Base-by-base conservation (phyloP, 2,113 vertebrate species). In the Malurus alboscapulatus region DNA sequence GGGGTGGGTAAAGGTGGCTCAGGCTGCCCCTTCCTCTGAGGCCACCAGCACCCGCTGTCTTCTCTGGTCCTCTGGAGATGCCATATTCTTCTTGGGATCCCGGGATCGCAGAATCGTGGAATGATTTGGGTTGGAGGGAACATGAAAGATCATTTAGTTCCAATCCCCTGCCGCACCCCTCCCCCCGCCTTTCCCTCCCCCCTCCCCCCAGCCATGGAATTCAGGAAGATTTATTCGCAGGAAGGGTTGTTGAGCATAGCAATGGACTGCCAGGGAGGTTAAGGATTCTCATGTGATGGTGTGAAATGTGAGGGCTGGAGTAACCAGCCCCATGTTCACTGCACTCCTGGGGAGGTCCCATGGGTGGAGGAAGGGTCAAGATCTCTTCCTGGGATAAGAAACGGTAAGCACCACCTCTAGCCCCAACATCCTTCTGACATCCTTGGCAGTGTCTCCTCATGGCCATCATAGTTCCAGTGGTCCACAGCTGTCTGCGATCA, bases 401-500 rank as follows among this genome's bases (percentile, higher is more conserved):
- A 68, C 10, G 36, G 19, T 0, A 3, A 51, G 32, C 44, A n/a
- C 9, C 3, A 4, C 21, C 58, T 75, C n/a, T 5, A 51, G 24
- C 5, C 13, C 19, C 34, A 26, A 1, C 17, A 13, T 48, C 11
- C 30, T 34, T 9, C 14, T n/a, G 55, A 14, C 4, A 0, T n/a
- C 77, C 51, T 40, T 57, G 57, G 14, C 42, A 40, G 17, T 2
- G 6, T n/a, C 13, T 62, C 38, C n/a, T 44, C 45, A 14, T 26
- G 34, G 38, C 48, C 24, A 2, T 34, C 7, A 0, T 2, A 42
- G 29, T 25, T 76, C 22, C 2, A 2, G 18, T 67, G 53, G 40
- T n/a, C 45, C 55, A 69, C 47, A 67, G 16, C 38, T 55, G 3
- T n/a, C 34, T 40, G 10, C 40, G 34, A 0, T 5, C 0, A 0